These are phyloP conservation scores for Columbina picui DNA, from an alignment of 2,113 vertebrate species.

Conservation along the genomic window DNA sequence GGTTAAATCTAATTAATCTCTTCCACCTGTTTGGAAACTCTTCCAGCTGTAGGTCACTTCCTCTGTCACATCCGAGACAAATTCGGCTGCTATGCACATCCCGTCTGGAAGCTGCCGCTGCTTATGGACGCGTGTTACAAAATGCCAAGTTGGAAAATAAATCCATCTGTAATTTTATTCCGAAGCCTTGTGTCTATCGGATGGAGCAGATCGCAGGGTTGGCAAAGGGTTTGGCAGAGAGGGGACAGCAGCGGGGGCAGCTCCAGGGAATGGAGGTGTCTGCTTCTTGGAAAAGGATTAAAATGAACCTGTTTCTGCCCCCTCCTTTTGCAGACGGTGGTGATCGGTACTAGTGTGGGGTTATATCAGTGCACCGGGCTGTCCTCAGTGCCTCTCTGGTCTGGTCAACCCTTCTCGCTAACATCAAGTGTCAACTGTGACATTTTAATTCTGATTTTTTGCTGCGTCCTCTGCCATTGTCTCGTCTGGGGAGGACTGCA, in stretches of 20 bases:
- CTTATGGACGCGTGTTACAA: neutral
- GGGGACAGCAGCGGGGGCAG: fast-evolving
- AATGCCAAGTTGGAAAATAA: neutral
- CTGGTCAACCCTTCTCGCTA: neutral
- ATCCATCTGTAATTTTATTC: neutral
- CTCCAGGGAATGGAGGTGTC: fast-evolving
- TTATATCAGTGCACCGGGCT: neutral
- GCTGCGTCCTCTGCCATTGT: neutral
- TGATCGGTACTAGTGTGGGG: fast-evolving
- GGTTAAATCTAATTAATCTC: neutral
- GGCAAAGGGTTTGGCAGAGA: neutral
- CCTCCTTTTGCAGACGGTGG: fast-evolving
- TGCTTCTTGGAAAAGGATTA: neutral
- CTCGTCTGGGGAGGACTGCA: neutral
- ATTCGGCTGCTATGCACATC: neutral
- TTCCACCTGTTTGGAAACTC: conserved; percentile 49
- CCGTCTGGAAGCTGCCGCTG: neutral
- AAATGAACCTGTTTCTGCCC: neutral
- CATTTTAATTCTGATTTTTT: neutral
- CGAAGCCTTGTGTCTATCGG: fast-evolving
- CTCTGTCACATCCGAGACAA: neutral
- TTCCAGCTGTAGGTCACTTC: conserved; percentile 18
- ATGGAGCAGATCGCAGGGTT: neutral
- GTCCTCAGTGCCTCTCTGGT: fast-evolving
- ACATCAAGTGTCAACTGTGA: neutral